A percentile compares a stretch with the other conserved stretches of the same genome.
Conservation (phyloP, 2,113 vertebrate species). For the Rhinogobius similis region DNA sequence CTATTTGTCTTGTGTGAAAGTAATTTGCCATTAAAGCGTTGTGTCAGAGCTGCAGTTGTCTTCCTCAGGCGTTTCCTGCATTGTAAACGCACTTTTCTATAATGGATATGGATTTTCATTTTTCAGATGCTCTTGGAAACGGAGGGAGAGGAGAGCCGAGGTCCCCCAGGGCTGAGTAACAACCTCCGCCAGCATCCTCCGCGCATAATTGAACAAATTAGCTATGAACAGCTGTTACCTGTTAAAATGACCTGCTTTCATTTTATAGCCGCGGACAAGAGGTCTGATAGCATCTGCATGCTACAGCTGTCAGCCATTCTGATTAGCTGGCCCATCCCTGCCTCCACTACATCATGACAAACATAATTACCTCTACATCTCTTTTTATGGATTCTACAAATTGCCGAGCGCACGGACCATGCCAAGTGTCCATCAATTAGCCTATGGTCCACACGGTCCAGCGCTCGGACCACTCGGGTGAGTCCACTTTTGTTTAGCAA, state of each 20-base stretch:
- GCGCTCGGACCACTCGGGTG: slow-evolving; percentile 38
- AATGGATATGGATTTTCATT: slow-evolving; percentile 54
- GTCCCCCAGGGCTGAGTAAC: slow-evolving; percentile 60
- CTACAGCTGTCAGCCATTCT: slow-evolving; percentile 77
- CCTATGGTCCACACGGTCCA: slow-evolving; percentile 32
- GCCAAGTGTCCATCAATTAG: slow-evolving; percentile 75
- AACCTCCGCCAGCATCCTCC: slow-evolving; percentile 68
- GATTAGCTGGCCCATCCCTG: slow-evolving; percentile 69
- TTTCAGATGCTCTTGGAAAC: slow-evolving; percentile 38
- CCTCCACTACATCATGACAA: slow-evolving; percentile 78
- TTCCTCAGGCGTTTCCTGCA: slow-evolving; percentile 14
- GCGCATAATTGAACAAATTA: slow-evolving; percentile 81
- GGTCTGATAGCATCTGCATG: slow-evolving; percentile 79
- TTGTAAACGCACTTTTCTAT: slow-evolving; percentile 9
- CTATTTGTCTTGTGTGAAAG: slow-evolving; percentile 27
- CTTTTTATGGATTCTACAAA: slow-evolving; percentile 81
- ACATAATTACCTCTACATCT: slow-evolving; percentile 80
- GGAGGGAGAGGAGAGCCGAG: slow-evolving; percentile 26
- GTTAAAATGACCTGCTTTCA: slow-evolving; percentile 80
- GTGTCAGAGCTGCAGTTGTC: slow-evolving; percentile 9
- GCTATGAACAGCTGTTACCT: slow-evolving; percentile 79
- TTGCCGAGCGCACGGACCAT: slow-evolving; percentile 51
- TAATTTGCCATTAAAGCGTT: slow-evolving; percentile 6
- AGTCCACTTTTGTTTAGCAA: slow-evolving; percentile 28
- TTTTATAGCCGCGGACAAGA: slow-evolving; percentile 76